Base-by-base conservation (phyloP, 2,113 vertebrate genomes). In the Megalops atlanticus region DNA sequence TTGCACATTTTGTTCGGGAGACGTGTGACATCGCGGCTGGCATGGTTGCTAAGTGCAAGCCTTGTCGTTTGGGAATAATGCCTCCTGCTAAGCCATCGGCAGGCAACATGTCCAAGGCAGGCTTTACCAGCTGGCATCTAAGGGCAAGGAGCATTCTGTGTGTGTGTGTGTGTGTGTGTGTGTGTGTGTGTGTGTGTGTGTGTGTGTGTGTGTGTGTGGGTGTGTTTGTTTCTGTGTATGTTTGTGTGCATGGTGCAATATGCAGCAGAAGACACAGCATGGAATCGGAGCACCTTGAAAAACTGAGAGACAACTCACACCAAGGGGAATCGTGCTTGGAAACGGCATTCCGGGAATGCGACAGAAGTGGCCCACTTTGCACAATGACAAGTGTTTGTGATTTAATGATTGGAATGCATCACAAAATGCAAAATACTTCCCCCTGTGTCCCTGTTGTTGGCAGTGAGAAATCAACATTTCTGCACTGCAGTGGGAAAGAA, bases 41-140 rank as follows among this genome's bases (percentile, higher is more conserved):
- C 54, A 68, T 85, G 89, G 89, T 91, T 91, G 90, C 90, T 91
- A 90, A 88, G 90, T 84, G 86, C 90, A 78, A 81, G 47, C 78
- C 85, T 89, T 87, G 86, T 90, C 86, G 88, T 78, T 81, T 75
- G 85, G 83, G 85, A 93, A 85, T 87, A 88, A 92, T 88, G 90
- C 73, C 78, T 41, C 7, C 81, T 7, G 33, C 41, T 54, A 82
- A 78, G 79, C 45, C 10, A 81, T 79, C 74, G 70, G 31, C 77
- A 64, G 47, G 45, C 58, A 14, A 77, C 73, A 82, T 84, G 83
- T 83, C 69, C 40, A 49, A 72, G 68, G 27, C 21, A 52, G 27
- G 76, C 80, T 82, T 85, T 82, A 79, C 85, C 80, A 79, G 82
- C 86, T 43, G 77, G 78, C 68, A 82, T 83, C 81, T 84, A 73